Conservation (phyloP, 2,797 vertebrate genomes). For the Hylomyscus alleni region DNA sequence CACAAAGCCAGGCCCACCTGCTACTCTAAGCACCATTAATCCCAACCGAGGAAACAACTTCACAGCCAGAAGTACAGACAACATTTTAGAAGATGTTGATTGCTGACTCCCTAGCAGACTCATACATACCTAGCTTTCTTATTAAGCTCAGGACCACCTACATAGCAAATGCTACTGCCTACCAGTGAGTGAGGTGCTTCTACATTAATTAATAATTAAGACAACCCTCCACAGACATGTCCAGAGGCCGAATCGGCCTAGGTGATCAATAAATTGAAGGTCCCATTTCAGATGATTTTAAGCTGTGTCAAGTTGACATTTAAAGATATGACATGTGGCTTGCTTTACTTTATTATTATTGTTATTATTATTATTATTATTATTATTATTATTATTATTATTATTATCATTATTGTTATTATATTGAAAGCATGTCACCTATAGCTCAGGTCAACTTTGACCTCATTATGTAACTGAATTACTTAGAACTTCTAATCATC, state of each 20-base stretch:
- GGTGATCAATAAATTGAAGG: background rate
- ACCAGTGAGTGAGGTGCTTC: background rate
- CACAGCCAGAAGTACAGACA: too few species aligned
- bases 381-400: background rate
- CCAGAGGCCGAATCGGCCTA: too few species aligned
- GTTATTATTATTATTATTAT: background rate
- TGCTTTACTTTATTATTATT: background rate
- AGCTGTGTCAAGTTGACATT: background rate
- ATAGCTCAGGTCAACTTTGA: background rate
- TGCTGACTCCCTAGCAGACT: background rate
- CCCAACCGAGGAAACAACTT: background rate
- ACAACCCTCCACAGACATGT: background rate
- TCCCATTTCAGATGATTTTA: background rate
- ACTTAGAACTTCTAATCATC: background rate
- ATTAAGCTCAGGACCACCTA: background rate
- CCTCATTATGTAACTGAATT: background rate
- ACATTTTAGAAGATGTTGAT: background rate
- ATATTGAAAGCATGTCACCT: background rate
- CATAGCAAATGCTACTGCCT: background rate
- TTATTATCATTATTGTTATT: background rate
- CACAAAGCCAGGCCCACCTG: background rate
- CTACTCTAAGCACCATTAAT: background rate
- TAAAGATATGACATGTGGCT: background rate
- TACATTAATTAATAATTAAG: background rate
- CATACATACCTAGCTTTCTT: background rate